Percentiles rank a stretch among this genome's conserved stretches.
Conservation (phyloP, 2,113 vertebrate species). For the Daboia siamensis region DNA sequence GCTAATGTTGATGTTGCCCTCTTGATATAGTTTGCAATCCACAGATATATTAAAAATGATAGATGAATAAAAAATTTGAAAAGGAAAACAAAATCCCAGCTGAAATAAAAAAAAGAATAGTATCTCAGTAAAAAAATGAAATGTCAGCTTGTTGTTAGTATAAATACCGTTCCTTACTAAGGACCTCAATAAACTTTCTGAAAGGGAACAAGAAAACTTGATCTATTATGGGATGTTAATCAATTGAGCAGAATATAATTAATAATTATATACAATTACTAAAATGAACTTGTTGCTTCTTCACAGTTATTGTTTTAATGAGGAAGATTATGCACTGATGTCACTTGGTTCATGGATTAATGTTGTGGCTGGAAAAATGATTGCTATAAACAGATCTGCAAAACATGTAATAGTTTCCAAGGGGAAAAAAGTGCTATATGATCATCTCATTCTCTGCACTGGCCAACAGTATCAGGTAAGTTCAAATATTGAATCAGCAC, state of each 20-base stretch:
- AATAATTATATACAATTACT: constrained; percentile 69
- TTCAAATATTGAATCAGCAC: background rate
- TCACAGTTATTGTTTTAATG: constrained; percentile 83
- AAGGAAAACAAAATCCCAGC: too few species aligned
- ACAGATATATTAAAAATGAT: too few species aligned
- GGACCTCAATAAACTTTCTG: constrained; percentile 38
- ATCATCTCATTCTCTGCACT: constrained; percentile 86
- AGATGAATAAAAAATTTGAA: too few species aligned
- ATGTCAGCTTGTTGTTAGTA: too few species aligned
- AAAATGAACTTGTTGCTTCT: constrained; percentile 71
- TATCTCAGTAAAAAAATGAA: too few species aligned
- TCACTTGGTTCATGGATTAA: constrained; percentile 79
- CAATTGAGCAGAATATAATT: constrained; percentile 59
- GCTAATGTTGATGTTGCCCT: too few species aligned
- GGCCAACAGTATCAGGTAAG: constrained; percentile 90
- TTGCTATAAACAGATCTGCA: constrained; percentile 79
- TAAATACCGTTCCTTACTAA: background rate
- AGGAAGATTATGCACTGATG: constrained; percentile 78
- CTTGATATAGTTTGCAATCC: too few species aligned
- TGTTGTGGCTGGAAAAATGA: constrained; percentile 85
- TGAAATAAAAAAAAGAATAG: too few species aligned
- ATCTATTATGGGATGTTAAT: constrained; percentile 52
- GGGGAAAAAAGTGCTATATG: constrained; percentile 73
- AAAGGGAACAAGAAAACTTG: constrained; percentile 4
- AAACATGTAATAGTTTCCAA: constrained; percentile 78